Base-by-base conservation (phyloP, 1,140 invertebrate genomes). In the Aphelenchoides fujianensis region DNA sequence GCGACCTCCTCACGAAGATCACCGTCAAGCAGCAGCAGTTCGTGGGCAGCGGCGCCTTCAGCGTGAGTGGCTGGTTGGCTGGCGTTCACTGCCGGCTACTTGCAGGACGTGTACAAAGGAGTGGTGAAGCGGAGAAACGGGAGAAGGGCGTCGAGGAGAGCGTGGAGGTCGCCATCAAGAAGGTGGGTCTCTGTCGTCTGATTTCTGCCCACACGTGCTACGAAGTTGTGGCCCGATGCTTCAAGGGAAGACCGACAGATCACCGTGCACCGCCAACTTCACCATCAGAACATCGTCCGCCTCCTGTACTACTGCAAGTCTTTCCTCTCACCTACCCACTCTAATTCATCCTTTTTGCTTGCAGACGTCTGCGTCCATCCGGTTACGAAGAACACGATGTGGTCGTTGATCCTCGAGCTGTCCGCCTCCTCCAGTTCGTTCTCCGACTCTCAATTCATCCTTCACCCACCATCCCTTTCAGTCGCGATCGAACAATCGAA, bases 291-390 rank as follows among this genome's bases (percentile, higher is more conserved):
- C 34, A 23, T 75, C 32, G 32, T 75, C n/a, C 66, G 64, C 28
- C 37, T 75, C 41, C 74, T 79, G 19, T 75, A 68, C 55, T 75
- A 75, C 54, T 75, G n/a, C n/a, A n/a, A n/a, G n/a, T n/a, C n/a
- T n/a, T n/a, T n/a, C n/a, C n/a, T n/a, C n/a, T n/a, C n/a, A n/a
- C n/a, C n/a, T n/a, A n/a, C n/a, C 54, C 37, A 55, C 62, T 2
- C 62, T 48, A 35, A 30, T 64, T 35, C 62, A 64, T 34, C 62
- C 62, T 28, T n/a, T 31, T 16, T 19, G 16, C 3, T 31, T 31
- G 12, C 12, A 61, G 35, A 73, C 30, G 74, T 75, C 2, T 73
- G 73, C 27, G 27, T 73, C 23, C 71, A 73, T 75, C 71, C 71
- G 37, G 32, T 3, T 12, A 16, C 72, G 32, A 73, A 74, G 37